phyloP scores from a whole-genome alignment of 2,888 invertebrate genomes.

The Phlogophora meticulosa region DNA sequence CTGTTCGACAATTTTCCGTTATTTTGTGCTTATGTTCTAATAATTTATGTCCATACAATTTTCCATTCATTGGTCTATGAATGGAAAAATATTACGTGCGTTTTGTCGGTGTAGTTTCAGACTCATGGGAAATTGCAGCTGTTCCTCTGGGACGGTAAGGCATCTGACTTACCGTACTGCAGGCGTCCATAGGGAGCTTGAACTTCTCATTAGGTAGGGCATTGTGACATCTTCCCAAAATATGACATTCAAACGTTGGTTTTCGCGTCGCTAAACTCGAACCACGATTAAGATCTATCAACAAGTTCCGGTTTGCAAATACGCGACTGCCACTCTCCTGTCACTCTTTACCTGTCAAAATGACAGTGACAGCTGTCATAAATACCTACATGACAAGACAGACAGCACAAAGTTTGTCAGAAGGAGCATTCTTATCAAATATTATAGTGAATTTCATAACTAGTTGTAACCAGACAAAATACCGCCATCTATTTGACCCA shows the following conservation, averaged over 20 bases:
- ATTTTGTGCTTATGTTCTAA: background rate
- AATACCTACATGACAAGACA: constrained; percentile 2
- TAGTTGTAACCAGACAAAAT: constrained; percentile 37
- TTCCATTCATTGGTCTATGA: constrained; percentile 16
- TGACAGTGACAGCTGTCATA: background rate
- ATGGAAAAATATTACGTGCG: constrained; percentile 27
- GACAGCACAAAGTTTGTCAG: background rate
- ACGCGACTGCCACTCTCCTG: background rate
- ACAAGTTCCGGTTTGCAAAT: constrained; percentile 4
- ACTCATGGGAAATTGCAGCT: too few relatives aligned
- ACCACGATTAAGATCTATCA: background rate
- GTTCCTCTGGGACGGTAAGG: too few relatives aligned
- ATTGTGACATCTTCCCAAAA: too few relatives aligned
- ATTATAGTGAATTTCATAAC: constrained; percentile 26
- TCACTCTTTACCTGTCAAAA: constrained; percentile 8
- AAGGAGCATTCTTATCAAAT: constrained; percentile 19
- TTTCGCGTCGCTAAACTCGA: constrained; percentile 6
- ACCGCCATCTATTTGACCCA: constrained; percentile 64
- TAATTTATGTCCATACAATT: constrained; percentile 12
- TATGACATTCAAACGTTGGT: background rate
- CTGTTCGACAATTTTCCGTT: constrained; percentile 19
- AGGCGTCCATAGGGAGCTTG: too few relatives aligned
- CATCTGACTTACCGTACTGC: too few relatives aligned
- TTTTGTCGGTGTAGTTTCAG: too few relatives aligned
- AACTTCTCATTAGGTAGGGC: too few relatives aligned